phyloP scores from a whole-genome alignment of 2,888 invertebrate genomes.

The Protonemura montana region DNA sequence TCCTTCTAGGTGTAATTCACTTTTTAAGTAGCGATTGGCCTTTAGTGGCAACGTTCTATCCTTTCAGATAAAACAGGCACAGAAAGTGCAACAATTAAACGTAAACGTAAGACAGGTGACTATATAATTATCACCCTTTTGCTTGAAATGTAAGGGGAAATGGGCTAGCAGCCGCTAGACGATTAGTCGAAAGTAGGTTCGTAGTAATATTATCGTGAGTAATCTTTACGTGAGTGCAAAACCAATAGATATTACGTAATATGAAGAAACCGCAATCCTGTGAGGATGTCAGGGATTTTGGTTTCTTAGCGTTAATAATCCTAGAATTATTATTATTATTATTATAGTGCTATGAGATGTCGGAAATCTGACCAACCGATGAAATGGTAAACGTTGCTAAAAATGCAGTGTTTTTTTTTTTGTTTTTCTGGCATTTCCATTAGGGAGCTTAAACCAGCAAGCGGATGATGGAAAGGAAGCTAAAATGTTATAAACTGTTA shows the following conservation, averaged over 20 bases:
- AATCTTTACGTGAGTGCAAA: not conserved
- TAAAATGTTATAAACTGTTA: not conserved
- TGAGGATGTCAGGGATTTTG: not conserved
- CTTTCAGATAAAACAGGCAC: too few relatives aligned
- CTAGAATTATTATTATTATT: too few relatives aligned
- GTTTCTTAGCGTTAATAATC: not conserved
- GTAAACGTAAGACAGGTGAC: not conserved
- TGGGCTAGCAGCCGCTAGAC: not conserved
- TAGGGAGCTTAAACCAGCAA: too few relatives aligned
- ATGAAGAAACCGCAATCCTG: not conserved
- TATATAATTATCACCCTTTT: not conserved
- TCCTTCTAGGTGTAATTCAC: not conserved
- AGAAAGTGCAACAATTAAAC: too few relatives aligned
- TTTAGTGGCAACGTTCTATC: too few relatives aligned
- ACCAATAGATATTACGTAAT: not conserved
- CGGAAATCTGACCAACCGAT: not conserved
- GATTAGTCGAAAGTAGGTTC: not conserved
- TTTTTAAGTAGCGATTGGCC: too few relatives aligned
- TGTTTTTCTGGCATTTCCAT: too few relatives aligned
- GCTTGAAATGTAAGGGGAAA: not conserved
- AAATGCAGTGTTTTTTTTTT: too few relatives aligned
- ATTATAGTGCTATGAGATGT: not conserved
- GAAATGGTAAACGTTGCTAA: too few relatives aligned
- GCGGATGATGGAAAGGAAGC: not conserved
- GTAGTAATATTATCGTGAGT: not conserved